Evolutionary conservation across 2,797 vertebrate species (phyloP), one percentile per base, ranked within the genome.

Genomic region (Epinephelus malabaricus): DNA sequence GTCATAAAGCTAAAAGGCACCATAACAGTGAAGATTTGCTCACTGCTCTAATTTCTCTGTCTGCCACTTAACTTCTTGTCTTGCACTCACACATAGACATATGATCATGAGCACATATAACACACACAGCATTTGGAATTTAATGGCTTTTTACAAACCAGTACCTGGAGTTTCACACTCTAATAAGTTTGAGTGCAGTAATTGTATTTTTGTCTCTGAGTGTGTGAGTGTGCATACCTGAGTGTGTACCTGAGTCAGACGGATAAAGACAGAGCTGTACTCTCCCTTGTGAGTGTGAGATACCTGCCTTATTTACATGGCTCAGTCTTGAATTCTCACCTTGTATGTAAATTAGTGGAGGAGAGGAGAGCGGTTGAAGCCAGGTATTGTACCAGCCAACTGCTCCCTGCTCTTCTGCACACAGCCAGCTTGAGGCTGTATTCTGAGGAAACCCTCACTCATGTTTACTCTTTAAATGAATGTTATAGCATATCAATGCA

Each of bases 141-240:
- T 75, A 84, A 86, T 86, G 79, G 72, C 55, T 82, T 90, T 87
- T 84, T 73, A 80, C 55, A 72, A 84, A 82, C 54, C 68, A 56
- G 50, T 51, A 77, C 59, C 74, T 72, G 49, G 60, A 81, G 66
- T 76, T 79, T 84, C 69, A 80, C 83, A 86, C 68, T 83, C 66
- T 49, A 71, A 68, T 51, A 71, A 51, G 80, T 82, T 46, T 64
- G 69, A 69, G 59, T n/a, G 3, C 58, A 69, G 74, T 82, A 76
- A 76, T 74, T 79, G 69, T 62, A 30, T 77, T 72, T 63, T 53
- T 80, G 59, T 83, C 62, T 78, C 30, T 43, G 51, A 68, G 59
- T 67, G 65, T 56, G 25, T 60, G 66, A 1, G 40, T 40, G 53
- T 66, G 76, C 25, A 5, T 66, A 19, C 65, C 11, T 69, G 8